Percentiles rank a stretch among this genome's conserved stretches.
Conservation (phyloP, 2,113 vertebrate species). For the Mustela nigripes region DNA sequence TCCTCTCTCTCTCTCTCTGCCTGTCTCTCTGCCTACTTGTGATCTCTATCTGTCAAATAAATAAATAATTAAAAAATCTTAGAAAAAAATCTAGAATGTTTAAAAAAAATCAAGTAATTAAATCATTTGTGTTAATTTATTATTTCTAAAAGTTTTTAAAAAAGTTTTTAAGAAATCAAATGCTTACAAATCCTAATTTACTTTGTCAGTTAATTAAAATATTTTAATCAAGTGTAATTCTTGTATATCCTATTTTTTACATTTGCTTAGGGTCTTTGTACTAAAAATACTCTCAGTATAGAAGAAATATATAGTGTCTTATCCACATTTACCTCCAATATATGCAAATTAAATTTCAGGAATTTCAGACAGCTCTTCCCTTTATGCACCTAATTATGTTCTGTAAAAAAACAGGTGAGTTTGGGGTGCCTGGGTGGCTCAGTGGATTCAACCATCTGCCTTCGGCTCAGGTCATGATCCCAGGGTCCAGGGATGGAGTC, state of each 20-base stretch:
- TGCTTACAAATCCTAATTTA: background rate
- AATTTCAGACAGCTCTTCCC: background rate
- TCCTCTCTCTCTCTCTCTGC: too few relatives aligned
- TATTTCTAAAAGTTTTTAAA: background rate
- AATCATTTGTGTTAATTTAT: background rate
- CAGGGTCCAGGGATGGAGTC: too few relatives aligned
- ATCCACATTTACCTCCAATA: background rate
- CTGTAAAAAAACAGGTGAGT: background rate
- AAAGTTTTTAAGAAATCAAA: background rate
- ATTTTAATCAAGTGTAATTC: background rate
- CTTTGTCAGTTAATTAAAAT: background rate
- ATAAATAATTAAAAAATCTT: too few relatives aligned
- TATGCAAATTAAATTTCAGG: conserved; percentile 17
- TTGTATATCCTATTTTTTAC: background rate
- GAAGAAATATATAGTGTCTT: background rate
- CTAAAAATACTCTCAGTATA: background rate
- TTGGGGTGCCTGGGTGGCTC: too few relatives aligned
- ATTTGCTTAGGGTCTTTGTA: background rate
- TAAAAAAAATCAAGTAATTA: background rate
- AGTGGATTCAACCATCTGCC: too few relatives aligned
- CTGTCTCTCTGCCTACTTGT: too few relatives aligned
- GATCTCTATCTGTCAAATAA: too few relatives aligned
- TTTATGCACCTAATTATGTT: conserved; percentile 4
- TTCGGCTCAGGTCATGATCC: too few relatives aligned
- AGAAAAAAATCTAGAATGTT: too few relatives aligned